A percentile compares a stretch with the other conserved stretches of the same genome.
Conservation (phyloP, 1,140 invertebrate genomes). For the Cherax quadricarinatus region DNA sequence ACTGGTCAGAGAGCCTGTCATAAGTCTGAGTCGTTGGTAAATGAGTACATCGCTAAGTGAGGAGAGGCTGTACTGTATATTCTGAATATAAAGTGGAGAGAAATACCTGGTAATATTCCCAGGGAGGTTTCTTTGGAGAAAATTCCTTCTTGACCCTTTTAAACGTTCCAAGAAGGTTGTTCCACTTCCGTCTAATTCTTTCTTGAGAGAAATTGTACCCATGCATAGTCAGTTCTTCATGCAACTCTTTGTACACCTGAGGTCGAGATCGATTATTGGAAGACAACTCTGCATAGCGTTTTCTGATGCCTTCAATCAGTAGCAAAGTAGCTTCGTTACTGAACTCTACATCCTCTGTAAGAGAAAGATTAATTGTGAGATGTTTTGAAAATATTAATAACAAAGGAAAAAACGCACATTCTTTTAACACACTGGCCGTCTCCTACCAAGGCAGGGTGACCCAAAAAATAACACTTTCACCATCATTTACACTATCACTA, state of each 20-base stretch:
- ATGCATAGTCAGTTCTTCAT: slow-evolving; percentile 22
- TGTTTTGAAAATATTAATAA: background rate
- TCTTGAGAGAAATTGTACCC: slow-evolving; percentile 50
- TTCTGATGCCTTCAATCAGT: slow-evolving; percentile 43
- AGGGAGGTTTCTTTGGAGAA: slow-evolving; percentile 30
- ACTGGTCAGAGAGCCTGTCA: no score
- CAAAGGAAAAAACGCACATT: no score
- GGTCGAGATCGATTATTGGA: slow-evolving; percentile 27
- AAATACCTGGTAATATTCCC: slow-evolving; percentile 51
- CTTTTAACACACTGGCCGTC: no score
- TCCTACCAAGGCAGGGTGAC: no score
- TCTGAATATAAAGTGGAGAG: no score
- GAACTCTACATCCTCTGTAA: slow-evolving; percentile 48
- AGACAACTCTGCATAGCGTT: slow-evolving; percentile 21
- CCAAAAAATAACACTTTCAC: no score
- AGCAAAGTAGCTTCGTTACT: slow-evolving; percentile 42
- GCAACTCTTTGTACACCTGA: slow-evolving; percentile 32
- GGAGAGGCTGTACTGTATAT: no score
- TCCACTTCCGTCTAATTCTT: slow-evolving; percentile 56
- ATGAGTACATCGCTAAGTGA: no score
- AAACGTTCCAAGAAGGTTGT: slow-evolving; percentile 46
- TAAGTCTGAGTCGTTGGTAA: no score
- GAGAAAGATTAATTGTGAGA: background rate
- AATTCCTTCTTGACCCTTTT: slow-evolving; percentile 38
- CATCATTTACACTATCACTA: no score